Conservation (phyloP, 1,140 invertebrate genomes). For the Platyscapa corneri region DNA sequence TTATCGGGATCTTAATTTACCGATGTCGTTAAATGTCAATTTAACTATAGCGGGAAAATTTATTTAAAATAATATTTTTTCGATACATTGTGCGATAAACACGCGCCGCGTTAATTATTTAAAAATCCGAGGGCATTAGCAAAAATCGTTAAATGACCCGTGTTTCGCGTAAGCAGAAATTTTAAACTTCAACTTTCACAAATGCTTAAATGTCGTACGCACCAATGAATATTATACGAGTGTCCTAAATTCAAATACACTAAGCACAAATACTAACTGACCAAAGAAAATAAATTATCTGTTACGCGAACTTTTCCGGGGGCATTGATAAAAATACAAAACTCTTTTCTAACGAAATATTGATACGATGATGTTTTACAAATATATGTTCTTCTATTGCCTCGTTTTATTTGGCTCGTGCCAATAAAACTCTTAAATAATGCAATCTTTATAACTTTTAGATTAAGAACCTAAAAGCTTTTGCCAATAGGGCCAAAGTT, state of each 20-base stretch:
- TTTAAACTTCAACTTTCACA: constrained; percentile 25
- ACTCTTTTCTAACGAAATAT: constrained; percentile 6
- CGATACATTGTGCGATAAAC: not conserved
- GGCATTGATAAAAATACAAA: constrained; percentile 6
- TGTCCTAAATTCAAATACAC: constrained; percentile 12
- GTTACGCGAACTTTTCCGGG: not conserved
- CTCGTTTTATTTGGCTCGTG: constrained; percentile 5
- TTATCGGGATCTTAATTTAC: constrained; percentile 28
- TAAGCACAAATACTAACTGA: not conserved
- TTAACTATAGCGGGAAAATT: not conserved
- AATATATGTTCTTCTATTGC: constrained; percentile 1
- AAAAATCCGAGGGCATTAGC: not conserved
- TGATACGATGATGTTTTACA: constrained; percentile 16
- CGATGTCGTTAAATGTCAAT: constrained; percentile 11
- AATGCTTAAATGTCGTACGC: constrained; percentile 4
- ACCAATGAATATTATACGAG: constrained; percentile 8
- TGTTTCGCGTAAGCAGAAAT: not conserved
- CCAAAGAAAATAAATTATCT: constrained; percentile 5
- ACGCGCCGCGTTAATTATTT: not conserved
- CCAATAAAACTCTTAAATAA: constrained; percentile 24
- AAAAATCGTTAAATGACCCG: constrained; percentile 1
- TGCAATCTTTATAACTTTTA: constrained; percentile 24
- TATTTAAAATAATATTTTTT: not conserved
- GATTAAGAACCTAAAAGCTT: constrained; percentile 18
- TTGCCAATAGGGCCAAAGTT: not conserved